phyloP scores from a whole-genome alignment of 2,113 vertebrate species.

The Rhinopithecus roxellana region DNA sequence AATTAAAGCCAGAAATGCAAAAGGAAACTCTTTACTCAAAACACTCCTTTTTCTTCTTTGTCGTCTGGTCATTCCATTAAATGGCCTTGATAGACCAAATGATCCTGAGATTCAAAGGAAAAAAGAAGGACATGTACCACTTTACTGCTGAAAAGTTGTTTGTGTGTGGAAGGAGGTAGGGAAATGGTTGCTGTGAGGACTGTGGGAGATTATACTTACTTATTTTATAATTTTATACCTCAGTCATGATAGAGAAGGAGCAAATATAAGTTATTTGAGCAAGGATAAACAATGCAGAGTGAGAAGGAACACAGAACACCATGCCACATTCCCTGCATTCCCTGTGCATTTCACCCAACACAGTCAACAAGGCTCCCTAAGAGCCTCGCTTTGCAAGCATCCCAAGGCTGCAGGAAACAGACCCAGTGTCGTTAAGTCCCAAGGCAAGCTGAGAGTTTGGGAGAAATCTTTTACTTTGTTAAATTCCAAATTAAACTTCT shows the following conservation, averaged over 20 bases:
- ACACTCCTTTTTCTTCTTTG: background rate
- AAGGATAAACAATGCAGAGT: background rate
- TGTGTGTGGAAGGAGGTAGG: background rate
- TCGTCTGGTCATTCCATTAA: background rate
- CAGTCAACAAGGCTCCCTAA: background rate
- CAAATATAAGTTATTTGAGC: background rate
- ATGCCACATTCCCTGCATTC: background rate
- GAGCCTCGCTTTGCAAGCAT: background rate
- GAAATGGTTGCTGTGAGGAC: background rate
- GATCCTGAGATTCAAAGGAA: background rate
- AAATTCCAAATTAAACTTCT: background rate
- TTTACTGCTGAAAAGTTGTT: background rate
- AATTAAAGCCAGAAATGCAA: constrained; percentile 25
- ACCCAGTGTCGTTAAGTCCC: background rate
- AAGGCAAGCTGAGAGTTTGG: background rate
- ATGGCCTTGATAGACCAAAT: background rate
- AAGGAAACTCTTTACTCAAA: background rate
- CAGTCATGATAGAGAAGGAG: background rate
- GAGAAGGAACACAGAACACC: background rate
- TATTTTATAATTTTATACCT: background rate
- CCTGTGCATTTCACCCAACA: background rate
- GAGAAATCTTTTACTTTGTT: background rate
- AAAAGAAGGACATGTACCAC: background rate
- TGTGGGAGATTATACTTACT: background rate
- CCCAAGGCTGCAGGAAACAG: background rate